phyloP scores from a whole-genome alignment of 2,888 invertebrate species.

The Odontocolon sp. region DNA sequence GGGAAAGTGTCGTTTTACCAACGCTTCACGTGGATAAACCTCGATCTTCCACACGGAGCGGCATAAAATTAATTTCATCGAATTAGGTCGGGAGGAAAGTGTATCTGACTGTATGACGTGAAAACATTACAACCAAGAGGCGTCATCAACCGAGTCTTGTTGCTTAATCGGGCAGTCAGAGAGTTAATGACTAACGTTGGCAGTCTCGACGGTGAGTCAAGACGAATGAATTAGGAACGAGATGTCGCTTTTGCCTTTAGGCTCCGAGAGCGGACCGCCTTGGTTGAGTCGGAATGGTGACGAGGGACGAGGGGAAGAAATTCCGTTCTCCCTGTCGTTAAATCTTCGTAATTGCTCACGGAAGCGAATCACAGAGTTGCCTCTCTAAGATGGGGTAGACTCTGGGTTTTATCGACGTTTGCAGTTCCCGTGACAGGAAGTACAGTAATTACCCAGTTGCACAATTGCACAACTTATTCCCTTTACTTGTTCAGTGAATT shows the following conservation, averaged over 20 bases:
- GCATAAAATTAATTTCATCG: too few relatives aligned
- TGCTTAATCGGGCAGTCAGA: constrained; percentile 32
- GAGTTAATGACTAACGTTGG: constrained; percentile 23
- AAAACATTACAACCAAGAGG: constrained; percentile 1
- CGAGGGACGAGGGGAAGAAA: not conserved
- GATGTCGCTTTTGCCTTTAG: constrained; percentile 8
- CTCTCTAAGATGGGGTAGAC: constrained; percentile 4
- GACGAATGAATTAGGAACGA: constrained; percentile 36
- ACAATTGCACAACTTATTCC: not conserved
- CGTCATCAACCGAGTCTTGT: constrained; percentile 11
- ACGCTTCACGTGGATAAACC: too few relatives aligned
- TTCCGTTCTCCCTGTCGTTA: constrained; percentile 30
- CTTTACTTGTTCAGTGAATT: not conserved
- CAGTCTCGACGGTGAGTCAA: constrained; percentile 4
- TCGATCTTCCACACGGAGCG: too few relatives aligned
- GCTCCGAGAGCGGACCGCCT: not conserved
- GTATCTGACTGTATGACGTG: not conserved
- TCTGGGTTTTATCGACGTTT: constrained; percentile 41
- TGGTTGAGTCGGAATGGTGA: not conserved
- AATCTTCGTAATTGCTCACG: constrained; percentile 45
- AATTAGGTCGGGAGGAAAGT: too few relatives aligned
- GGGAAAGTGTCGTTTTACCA: too few relatives aligned
- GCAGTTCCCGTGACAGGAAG: constrained; percentile 12
- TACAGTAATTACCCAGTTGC: constrained; percentile 30
- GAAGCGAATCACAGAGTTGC: constrained; percentile 36